Evolutionary conservation across 2,888 invertebrate species (phyloP).

Genomic region (Aplocera efformata): DNA sequence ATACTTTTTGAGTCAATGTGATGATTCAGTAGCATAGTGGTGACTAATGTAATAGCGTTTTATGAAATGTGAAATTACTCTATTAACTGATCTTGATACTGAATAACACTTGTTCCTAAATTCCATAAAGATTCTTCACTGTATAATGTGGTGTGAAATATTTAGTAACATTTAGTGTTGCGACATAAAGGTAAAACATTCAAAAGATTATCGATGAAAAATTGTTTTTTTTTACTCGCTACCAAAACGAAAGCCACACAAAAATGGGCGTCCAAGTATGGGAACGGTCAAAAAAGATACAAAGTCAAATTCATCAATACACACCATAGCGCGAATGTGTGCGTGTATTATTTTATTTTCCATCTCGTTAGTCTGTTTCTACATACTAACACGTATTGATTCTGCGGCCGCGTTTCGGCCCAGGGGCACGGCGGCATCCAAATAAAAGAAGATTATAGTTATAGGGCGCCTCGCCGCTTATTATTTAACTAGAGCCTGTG

Average conservation of each 20-base stretch:
- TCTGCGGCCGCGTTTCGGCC: constrained; percentile 50
- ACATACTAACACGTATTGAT: constrained; percentile 8
- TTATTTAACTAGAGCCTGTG: constrained; percentile 74
- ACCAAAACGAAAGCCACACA: constrained; percentile 9
- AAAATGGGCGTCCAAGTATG: constrained; percentile 24
- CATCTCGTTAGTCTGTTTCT: constrained; percentile 67
- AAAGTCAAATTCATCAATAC: constrained; percentile 56
- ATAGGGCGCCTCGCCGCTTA: constrained; percentile 68
- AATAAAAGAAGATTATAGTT: constrained; percentile 76
- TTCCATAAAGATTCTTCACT: too few relatives aligned
- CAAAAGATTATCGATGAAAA: not conserved
- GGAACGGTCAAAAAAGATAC: constrained; percentile 36
- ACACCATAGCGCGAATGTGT: constrained; percentile 53
- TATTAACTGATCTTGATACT: constrained; percentile 8
- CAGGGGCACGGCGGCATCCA: constrained; percentile 56
- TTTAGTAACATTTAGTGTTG: too few relatives aligned
- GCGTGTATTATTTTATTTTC: constrained; percentile 51
- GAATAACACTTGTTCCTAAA: constrained; percentile 6
- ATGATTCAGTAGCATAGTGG: constrained; percentile 64
- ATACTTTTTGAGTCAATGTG: constrained; percentile 62
- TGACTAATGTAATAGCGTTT: constrained; percentile 60
- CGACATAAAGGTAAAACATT: too few relatives aligned
- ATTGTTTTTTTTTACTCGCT: constrained; percentile 5
- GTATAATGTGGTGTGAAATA: not conserved
- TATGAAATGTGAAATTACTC: constrained; percentile 32